Conservation (phyloP, 2,888 invertebrate species). For the Parthenolecanium corni region DNA sequence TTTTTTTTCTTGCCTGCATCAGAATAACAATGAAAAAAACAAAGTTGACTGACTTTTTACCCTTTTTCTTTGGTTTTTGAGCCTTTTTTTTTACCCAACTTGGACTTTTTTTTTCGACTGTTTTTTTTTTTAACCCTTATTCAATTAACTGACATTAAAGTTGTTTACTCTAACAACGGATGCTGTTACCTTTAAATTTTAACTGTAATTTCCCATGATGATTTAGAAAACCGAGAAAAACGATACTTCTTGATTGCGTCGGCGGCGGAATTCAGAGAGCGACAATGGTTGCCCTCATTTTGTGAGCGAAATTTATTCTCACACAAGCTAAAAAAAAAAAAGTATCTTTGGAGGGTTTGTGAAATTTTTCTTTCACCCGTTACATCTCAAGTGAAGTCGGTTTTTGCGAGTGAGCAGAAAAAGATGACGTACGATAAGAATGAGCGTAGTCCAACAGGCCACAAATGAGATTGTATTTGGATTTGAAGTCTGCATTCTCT, state of each 20-base stretch:
- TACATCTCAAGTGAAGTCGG: too few relatives aligned
- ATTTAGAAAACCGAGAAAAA: conserved; percentile 9
- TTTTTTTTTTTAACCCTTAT: conserved; percentile 14
- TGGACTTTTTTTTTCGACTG: not conserved
- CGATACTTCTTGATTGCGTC: conserved; percentile 21
- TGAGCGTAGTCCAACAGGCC: too few relatives aligned
- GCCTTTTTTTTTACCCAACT: conserved; percentile 14
- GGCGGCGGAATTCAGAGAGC: too few relatives aligned
- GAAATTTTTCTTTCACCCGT: too few relatives aligned
- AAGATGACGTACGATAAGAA: too few relatives aligned
- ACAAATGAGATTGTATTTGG: too few relatives aligned
- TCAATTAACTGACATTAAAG: conserved; percentile 28
- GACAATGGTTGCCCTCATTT: too few relatives aligned
- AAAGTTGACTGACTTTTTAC: conserved; percentile 29
- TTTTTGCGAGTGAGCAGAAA: too few relatives aligned
- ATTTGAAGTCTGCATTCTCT: too few relatives aligned
- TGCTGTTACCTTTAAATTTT: conserved; percentile 21
- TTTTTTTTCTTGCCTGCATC: not conserved
- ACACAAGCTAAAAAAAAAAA: too few relatives aligned
- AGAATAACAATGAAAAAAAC: conserved; percentile 27
- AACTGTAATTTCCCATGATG: conserved; percentile 26
- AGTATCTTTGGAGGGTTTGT: too few relatives aligned
- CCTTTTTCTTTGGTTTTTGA: not conserved
- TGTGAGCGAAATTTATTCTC: too few relatives aligned
- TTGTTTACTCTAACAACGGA: conserved; percentile 25